Evolutionary conservation across 1,140 invertebrate genomes (phyloP).

Genomic region (Drosophila gunungcola): DNA sequence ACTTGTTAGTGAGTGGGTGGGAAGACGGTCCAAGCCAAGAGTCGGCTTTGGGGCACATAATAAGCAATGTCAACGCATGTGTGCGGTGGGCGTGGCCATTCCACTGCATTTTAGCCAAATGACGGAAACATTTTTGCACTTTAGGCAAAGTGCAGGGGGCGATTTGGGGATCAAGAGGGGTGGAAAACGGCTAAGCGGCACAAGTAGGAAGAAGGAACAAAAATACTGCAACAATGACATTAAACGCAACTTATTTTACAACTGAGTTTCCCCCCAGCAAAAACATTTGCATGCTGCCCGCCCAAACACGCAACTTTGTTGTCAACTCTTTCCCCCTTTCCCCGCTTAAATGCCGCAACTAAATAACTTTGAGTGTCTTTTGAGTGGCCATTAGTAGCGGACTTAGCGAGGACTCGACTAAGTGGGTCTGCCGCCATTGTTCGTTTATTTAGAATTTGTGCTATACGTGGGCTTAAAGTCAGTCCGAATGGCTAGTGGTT

Average conservation of each 20-base stretch:
- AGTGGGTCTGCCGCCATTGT: slow-evolving; percentile 60
- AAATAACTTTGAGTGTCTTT: slow-evolving; percentile 80
- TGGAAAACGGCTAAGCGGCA: neutral
- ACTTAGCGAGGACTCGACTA: slow-evolving; percentile 57
- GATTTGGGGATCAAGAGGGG: slow-evolving; percentile 32
- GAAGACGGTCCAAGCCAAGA: slow-evolving; percentile 23
- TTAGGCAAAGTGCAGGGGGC: slow-evolving; percentile 73
- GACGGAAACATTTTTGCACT: slow-evolving; percentile 81
- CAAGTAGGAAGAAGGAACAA: slow-evolving; percentile 41
- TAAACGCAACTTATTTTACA: slow-evolving; percentile 79
- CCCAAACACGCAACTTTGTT: slow-evolving; percentile 63
- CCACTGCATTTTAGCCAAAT: slow-evolving; percentile 62
- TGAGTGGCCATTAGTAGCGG: slow-evolving; percentile 78
- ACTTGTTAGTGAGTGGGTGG: slow-evolving; percentile 63
- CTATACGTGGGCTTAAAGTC: slow-evolving; percentile 11
- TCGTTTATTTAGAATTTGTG: slow-evolving; percentile 34
- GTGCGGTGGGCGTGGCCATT: slow-evolving; percentile 26
- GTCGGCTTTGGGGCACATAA: slow-evolving; percentile 46
- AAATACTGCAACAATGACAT: slow-evolving; percentile 82
- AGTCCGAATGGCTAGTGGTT: neutral
- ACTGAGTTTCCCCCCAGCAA: neutral
- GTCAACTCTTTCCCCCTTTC: slow-evolving; percentile 4
- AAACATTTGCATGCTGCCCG: slow-evolving; percentile 63
- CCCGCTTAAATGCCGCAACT: slow-evolving; percentile 77
- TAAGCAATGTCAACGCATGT: slow-evolving; percentile 81